These are phyloP conservation scores for Psylliodes chrysocephalus DNA, from an alignment of 2,888 invertebrate genomes.

Conservation along the genomic window DNA sequence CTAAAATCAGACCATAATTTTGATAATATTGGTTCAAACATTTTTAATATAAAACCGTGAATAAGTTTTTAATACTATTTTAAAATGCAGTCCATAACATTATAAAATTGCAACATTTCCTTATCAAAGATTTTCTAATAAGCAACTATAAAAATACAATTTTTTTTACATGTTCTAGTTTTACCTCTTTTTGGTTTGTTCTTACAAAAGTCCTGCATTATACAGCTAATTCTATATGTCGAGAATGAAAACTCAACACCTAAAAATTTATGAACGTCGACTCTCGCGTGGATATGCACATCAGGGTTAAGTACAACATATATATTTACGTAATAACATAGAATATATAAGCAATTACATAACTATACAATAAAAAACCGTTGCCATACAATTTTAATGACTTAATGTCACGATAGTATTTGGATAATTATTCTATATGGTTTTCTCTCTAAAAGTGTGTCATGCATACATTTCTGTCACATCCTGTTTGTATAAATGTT, in stretches of 20 bases:
- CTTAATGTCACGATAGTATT: conserved; percentile 36
- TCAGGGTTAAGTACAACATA: conserved; percentile 38
- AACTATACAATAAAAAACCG: conserved; percentile 41
- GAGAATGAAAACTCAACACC: conserved; percentile 8
- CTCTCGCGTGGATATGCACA: conserved; percentile 25
- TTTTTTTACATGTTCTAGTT: conserved; percentile 4
- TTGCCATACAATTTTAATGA: conserved; percentile 38
- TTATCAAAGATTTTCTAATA: neutral
- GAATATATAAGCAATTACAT: conserved; percentile 44
- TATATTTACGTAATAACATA: conserved; percentile 48
- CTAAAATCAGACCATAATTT: no score
- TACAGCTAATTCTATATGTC: neutral
- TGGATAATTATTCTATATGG: neutral
- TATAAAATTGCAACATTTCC: neutral
- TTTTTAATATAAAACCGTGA: no score
- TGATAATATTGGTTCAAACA: no score
- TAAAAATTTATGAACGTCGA: neutral
- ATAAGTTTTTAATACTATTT: no score
- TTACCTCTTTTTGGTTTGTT: conserved; percentile 9
- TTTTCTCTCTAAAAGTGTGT: neutral
- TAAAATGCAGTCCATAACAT: neutral
- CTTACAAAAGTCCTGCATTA: neutral
- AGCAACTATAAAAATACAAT: neutral
- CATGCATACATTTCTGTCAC: no score
- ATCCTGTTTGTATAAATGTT: no score